Evolutionary conservation across 2,888 invertebrate genomes (phyloP), one percentile per base, ranked within the genome.

Genomic region (Parasteatoda lunata): DNA sequence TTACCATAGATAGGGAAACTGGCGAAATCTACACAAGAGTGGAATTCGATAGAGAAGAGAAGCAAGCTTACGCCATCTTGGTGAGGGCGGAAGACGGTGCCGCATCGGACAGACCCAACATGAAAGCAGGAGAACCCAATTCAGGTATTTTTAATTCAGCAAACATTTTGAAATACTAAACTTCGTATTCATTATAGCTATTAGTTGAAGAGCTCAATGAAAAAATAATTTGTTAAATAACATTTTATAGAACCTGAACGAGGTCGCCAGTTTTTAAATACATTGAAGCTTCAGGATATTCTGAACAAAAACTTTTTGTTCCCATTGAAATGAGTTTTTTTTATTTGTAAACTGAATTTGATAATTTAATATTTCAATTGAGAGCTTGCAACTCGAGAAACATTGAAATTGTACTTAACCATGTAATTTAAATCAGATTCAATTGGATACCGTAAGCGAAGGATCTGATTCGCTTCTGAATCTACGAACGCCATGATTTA

Each of bases 61-160:
- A 97, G 94, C 97, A 98, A 92, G 97, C 98, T 86, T 99, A 98
- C 93, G 98, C 98, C 64, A 93, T 99, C 91, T 98, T 98, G 92
- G 98, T 99, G 90, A 97, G 97, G 92, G 99, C 98, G 0, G 94
- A 97, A 85, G 99, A 99, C 92, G 98, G 98, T 78, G 97, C 97
- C 83, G 96, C 97, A n/a, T 98, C 98, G 13, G 98, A 97, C 80
- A 94, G 98, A 89, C 98, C 98, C 69, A 97, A 98, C 86, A 91
- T 91, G 92, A 96, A 96, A 91, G 96, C 96, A 92, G 96, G 96
- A 92, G 96, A 96, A 91, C 97, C 98, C 70, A 98, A 98, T 94
- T 97, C 97, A 94, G 98, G 98, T 97, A 85, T 72, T 89, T 30
- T 30, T 77, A 47, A 51, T 13, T 5, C 54, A 13, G 51, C 49